Conservation (phyloP, 2,888 invertebrate species). For the Ophioninae sp. region DNA sequence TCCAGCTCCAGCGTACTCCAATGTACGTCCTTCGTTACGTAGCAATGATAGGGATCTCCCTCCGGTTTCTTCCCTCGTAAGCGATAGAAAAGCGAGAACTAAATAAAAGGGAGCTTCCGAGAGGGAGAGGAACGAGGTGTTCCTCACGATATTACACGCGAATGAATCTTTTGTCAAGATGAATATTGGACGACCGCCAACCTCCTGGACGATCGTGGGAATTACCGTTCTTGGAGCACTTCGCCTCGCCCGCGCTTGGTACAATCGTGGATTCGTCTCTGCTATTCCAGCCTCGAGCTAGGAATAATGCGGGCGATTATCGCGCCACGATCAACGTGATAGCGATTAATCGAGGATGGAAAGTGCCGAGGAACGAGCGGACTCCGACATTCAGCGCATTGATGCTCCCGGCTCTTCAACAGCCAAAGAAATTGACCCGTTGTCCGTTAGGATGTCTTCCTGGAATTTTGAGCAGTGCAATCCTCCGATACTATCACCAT, state of each 20-base stretch:
- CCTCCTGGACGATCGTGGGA: slow-evolving; percentile 38
- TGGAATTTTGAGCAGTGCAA: background rate
- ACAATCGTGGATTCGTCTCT: background rate
- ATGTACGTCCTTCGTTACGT: slow-evolving; percentile 7
- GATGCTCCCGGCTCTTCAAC: background rate
- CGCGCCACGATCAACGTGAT: slow-evolving; percentile 11
- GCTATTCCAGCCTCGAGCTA: background rate
- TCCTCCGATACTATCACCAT: background rate
- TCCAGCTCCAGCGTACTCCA: background rate
- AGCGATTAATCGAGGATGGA: background rate
- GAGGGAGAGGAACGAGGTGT: slow-evolving; percentile 40
- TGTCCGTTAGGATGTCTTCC: background rate
- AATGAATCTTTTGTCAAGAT: slow-evolving; percentile 59
- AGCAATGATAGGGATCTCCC: slow-evolving; percentile 2
- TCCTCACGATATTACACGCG: slow-evolving; percentile 59
- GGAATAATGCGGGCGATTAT: slow-evolving; percentile 27
- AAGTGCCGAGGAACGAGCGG: background rate
- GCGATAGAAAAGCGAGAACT: slow-evolving; percentile 28
- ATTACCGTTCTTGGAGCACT: slow-evolving; percentile 45
- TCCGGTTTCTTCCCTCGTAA: slow-evolving; percentile 22
- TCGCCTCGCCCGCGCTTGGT: background rate
- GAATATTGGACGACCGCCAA: slow-evolving; percentile 57
- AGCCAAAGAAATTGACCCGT: background rate
- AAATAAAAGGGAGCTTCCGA: slow-evolving; percentile 31
- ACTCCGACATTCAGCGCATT: background rate